These are phyloP conservation scores for Lophotriccus pileatus DNA, from an alignment of 2,797 vertebrate species.

Conservation along the genomic window DNA sequence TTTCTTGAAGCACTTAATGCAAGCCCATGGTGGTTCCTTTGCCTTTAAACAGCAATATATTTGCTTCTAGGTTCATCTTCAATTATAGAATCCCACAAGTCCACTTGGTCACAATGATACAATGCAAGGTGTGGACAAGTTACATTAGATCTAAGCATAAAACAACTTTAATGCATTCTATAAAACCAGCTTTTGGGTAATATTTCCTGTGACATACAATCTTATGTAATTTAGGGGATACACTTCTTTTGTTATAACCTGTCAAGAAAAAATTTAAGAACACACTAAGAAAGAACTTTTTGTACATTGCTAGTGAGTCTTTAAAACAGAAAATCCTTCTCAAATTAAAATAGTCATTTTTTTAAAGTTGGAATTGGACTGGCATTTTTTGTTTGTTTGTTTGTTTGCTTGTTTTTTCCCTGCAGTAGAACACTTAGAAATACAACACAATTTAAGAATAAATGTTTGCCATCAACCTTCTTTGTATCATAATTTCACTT, in stretches of 20 bases:
- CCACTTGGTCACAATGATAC: background rate
- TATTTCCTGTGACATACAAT: background rate
- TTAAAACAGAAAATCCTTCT: background rate
- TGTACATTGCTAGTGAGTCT: background rate
- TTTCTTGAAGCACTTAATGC: background rate
- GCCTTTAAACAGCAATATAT: background rate
- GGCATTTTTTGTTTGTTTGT: background rate
- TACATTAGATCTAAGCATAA: background rate
- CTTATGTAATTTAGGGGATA: background rate
- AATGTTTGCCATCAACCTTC: background rate
- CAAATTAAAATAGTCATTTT: background rate
- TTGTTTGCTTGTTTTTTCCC: background rate
- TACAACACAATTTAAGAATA: background rate
- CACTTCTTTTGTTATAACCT: background rate
- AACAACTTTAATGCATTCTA: background rate
- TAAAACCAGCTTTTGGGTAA: background rate
- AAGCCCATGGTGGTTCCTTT: background rate
- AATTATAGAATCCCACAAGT: background rate
- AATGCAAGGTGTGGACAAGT: background rate
- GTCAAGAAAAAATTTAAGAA: background rate
- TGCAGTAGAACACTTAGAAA: background rate
- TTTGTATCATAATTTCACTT: background rate
- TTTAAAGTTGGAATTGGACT: background rate
- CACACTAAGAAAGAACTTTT: background rate
- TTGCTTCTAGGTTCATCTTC: background rate